Base-by-base conservation (phyloP, 2,797 vertebrate genomes). In the Mus spretus region DNA sequence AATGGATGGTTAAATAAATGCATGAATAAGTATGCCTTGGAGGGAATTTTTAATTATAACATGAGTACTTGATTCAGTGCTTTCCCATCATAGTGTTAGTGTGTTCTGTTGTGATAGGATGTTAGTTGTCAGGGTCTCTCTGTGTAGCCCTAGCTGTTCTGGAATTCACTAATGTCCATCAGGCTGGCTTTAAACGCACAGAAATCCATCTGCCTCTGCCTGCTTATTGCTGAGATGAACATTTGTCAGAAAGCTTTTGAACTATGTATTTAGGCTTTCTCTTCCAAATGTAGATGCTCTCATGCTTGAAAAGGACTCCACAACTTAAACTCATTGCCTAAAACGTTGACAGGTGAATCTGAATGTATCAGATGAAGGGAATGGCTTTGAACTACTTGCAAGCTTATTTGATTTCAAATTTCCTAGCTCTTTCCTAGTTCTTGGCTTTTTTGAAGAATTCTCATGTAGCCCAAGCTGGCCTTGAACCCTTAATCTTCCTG, bases 291-390 rank as follows among this genome's bases (percentile, higher is more conserved):
- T 34, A 53, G 47, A 37, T 55, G 47, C n/a, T 75, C 55, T 95
- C 80, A 78, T 82, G 78, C 50, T 90, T 77, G 65, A 80, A 13
- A 79, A 87, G 53, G 63, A 15, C 65, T 91, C 93, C 53, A 91
- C 78, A 88, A 85, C 47, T 89, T 97, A 89, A 93, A 75, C 85
- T 81, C 80, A 84, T 84, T 91, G 90, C 50, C 67, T 93, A n/a
- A 95, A 95, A 82, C 63, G 77, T 82, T 96, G 84, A 94, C 87
- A 96, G 89, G 84, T 96, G 91, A 94, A 88, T 88, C 61, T 67
- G n/a, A 93, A 89, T 93, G 31, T 61, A 83, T 89, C 85, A 90
- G 63, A 79, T 93, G 79, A 91, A 93, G 63, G 61, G 40, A 90
- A 90, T 20, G 80, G n/a, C 65, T 47, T 88, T 65, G 22, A 82